phyloP scores from a whole-genome alignment of 2,888 invertebrate genomes.

The Bruchidius siliquastri region DNA sequence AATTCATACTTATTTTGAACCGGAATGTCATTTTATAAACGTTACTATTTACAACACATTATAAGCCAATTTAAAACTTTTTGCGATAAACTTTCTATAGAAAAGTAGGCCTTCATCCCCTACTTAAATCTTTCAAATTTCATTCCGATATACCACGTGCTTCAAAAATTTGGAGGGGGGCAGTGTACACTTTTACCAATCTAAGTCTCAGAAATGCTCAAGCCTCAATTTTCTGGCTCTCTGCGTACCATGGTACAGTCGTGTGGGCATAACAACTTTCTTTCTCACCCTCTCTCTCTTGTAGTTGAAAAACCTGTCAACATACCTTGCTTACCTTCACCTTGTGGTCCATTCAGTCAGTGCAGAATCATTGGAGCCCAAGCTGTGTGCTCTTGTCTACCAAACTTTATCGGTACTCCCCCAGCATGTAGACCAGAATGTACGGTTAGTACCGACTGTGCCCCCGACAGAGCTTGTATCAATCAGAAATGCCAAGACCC shows the following conservation, averaged over 20 bases:
- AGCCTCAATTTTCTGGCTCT: too few species aligned
- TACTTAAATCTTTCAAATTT: too few species aligned
- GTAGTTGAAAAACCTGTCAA: constrained; percentile 42
- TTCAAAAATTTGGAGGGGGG: too few species aligned
- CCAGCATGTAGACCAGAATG: constrained; percentile 76
- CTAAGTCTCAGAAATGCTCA: too few species aligned
- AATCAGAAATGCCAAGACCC: constrained; percentile 77
- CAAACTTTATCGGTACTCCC: constrained; percentile 74
- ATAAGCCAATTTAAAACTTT: too few species aligned
- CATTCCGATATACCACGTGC: too few species aligned
- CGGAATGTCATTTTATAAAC: too few species aligned
- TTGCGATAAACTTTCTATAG: too few species aligned
- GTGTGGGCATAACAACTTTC: not conserved
- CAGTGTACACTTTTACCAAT: too few species aligned
- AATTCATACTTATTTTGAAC: too few species aligned
- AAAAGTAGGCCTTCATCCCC: too few species aligned
- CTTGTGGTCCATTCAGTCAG: constrained; percentile 77
- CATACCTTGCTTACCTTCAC: constrained; percentile 60
- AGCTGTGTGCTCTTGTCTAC: constrained; percentile 76
- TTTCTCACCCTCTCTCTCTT: constrained; percentile 11
- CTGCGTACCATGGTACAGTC: not conserved
- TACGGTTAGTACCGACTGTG: constrained; percentile 76
- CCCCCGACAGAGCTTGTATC: constrained; percentile 74
- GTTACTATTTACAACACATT: too few species aligned
- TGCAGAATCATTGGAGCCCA: constrained; percentile 69